Percentiles rank a stretch among this genome's conserved stretches.
These are phyloP conservation scores for Elephantulus edwardii DNA, from an alignment of 2,113 vertebrate species.

Conservation along the genomic window DNA sequence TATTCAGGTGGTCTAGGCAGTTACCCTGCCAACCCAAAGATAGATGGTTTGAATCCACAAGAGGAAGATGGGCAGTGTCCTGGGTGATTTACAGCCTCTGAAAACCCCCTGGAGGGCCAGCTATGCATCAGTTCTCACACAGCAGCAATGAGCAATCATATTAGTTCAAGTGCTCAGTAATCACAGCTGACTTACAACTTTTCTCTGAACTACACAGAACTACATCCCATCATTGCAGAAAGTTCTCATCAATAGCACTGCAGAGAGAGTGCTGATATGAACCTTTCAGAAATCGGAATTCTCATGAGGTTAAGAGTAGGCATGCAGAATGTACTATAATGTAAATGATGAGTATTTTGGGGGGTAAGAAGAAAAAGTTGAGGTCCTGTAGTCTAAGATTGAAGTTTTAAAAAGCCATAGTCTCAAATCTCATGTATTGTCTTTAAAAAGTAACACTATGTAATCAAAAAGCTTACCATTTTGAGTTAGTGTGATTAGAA, in stretches of 20 bases:
- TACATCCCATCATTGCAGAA: neutral
- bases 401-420: neutral
- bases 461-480: neutral
- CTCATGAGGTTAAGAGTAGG: conserved; percentile 1
- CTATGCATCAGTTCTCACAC: too few relatives aligned
- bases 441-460: neutral
- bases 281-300: neutral
- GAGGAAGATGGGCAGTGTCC: too few relatives aligned
- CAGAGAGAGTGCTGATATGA: neutral
- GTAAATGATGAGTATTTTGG: neutral
- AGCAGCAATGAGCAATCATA: too few relatives aligned
- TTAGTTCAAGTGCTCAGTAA: neutral
- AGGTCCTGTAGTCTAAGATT: neutral
- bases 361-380: neutral
- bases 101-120: too few relatives aligned
- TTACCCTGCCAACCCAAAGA: too few relatives aligned
- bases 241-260: neutral
- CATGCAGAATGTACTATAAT: neutral
- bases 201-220: neutral
- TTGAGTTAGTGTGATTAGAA: neutral
- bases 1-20: too few relatives aligned
- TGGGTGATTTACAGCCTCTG: too few relatives aligned
- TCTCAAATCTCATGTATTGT: neutral
- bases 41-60: too few relatives aligned
- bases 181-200: neutral